Evolutionary conservation across 2,113 vertebrate species (phyloP).

Genomic region (Istiophorus platypterus): DNA sequence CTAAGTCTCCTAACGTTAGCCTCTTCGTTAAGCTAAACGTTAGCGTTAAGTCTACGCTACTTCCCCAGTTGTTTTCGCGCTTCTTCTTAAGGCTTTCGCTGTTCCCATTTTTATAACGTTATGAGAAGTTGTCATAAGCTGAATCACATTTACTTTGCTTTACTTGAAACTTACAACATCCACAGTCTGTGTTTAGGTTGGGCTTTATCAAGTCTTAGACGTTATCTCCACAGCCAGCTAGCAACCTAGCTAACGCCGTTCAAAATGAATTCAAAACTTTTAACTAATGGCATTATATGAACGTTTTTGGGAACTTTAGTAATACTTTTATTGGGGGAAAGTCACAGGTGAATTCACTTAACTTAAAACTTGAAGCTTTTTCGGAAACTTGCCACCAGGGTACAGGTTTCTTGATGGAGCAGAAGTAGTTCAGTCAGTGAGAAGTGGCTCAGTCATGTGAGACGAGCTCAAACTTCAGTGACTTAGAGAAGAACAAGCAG

Average conservation of each 20-base stretch:
- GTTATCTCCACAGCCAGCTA: not conserved
- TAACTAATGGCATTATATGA: not conserved
- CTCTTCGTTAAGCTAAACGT: slow-evolving; percentile 39
- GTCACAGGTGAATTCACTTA: not conserved
- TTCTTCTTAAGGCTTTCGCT: not conserved
- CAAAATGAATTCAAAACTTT: not conserved
- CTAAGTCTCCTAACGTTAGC: not conserved
- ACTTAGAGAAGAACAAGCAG: not conserved
- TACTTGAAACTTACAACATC: not conserved
- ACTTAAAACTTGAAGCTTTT: not conserved
- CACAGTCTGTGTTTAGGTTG: not conserved
- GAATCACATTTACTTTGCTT: fast-evolving
- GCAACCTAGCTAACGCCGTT: not conserved
- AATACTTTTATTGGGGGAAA: not conserved
- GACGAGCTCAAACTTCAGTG: slow-evolving; percentile 25
- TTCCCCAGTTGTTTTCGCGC: slow-evolving; percentile 29
- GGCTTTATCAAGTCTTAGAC: not conserved
- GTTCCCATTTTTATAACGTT: not conserved
- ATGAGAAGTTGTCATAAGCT: not conserved
- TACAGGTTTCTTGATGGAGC: not conserved
- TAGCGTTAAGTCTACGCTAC: slow-evolving; percentile 43
- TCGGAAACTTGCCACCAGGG: not conserved
- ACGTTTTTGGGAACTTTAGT: not conserved
- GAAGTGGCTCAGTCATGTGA: slow-evolving; percentile 53
- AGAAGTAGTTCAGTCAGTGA: not conserved